Base-by-base conservation (phyloP, 2,113 vertebrate genomes). In the Otis tarda region DNA sequence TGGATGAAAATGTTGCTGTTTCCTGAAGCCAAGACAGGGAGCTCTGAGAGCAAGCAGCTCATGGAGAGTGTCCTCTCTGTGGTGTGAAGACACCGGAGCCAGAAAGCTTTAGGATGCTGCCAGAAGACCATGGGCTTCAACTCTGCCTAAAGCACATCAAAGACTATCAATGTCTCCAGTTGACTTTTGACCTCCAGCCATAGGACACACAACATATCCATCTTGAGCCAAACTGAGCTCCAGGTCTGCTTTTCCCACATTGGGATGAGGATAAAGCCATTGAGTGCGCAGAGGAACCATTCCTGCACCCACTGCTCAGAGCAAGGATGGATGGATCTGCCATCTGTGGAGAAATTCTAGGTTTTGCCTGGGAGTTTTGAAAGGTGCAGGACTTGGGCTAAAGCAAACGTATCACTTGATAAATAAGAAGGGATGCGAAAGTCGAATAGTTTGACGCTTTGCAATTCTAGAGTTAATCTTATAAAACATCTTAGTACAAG, bases 401-500 rank as follows among this genome's bases (percentile, higher is more conserved):
- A 74, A 80, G 35, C 35, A 75, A 28, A 27, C 33, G 10, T 22
- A 49, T 37, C 10, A 14, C 18, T 27, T 9, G 21, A 83, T 30
- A 87, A 65, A 82, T 19, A 60, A 52, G 50, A 45, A 31, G 19
- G 3, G 8, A 7, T 30, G 9, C 0, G 8, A 60, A 56, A 77
- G 39, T 60, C 0, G 0, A 76, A 41, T 37, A 47, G 19, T 37
- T 61, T 0, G 2, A 49, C 39, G 39, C 10, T 55, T 69, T 43
- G 37, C 64, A 76, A 10, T 60, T 49, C 27, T 47, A 71, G 63
- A 70, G 35, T 50, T 65, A 64, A 43, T 63, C 31, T 55, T 28
- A 50, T 11, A 50, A 69, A 89, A 61, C 0, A 1, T 23, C 63
- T 81, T n/a, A 73, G 81, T 22, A 45, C 0, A 0, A 89, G 65